A percentile compares a stretch with the other conserved stretches of the same genome.
Evolutionary conservation across 2,797 vertebrate genomes (phyloP).

Genomic region (Mareca strepera): DNA sequence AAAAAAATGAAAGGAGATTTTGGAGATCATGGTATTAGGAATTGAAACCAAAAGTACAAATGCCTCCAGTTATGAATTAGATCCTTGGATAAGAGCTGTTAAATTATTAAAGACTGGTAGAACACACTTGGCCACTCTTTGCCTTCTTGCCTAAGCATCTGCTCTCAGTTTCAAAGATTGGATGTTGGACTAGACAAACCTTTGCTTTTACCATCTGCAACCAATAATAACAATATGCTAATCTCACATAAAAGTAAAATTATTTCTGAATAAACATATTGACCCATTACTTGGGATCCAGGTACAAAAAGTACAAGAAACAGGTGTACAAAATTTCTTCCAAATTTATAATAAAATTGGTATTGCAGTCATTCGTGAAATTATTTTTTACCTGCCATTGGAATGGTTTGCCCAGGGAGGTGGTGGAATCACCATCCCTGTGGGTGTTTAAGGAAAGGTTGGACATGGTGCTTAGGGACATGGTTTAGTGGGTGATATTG

Average conservation of each 20-base stretch:
- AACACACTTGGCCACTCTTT: neutral
- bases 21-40: neutral
- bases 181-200: neutral
- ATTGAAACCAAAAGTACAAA: neutral
- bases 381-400: neutral
- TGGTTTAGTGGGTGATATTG: too few relatives aligned
- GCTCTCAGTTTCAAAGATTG: neutral
- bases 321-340: neutral
- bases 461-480: too few relatives aligned
- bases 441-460: too few relatives aligned
- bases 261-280: neutral
- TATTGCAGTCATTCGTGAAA: neutral
- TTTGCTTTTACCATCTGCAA: neutral
- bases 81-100: neutral
- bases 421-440: too few relatives aligned
- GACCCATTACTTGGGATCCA: neutral
- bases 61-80: neutral
- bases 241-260: neutral
- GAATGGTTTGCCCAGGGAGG: too few relatives aligned
- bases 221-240: neutral
- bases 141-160: neutral
- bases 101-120: neutral
- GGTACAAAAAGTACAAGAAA: neutral
- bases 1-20: neutral
- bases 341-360: neutral